phyloP scores from a whole-genome alignment of 2,797 vertebrate species.

The Lagocephalus sceleratus region DNA sequence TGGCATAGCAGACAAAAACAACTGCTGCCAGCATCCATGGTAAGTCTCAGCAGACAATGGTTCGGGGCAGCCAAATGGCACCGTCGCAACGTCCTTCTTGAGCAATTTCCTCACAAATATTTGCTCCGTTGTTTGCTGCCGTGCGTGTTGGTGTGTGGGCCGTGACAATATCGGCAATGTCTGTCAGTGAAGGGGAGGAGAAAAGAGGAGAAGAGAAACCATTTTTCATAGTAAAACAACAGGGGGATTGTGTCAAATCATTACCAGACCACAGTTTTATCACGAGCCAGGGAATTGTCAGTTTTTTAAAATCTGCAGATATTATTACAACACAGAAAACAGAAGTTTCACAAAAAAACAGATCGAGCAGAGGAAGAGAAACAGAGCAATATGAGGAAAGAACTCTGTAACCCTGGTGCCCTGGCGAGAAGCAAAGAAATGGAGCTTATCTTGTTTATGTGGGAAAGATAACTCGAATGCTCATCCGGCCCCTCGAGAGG shows the following conservation, averaged over 20 bases:
- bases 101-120: constrained; percentile 63
- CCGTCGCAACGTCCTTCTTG: constrained; percentile 52
- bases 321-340: constrained; percentile 26
- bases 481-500: constrained; percentile 49
- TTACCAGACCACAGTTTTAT: constrained; percentile 8
- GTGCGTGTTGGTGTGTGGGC: constrained; percentile 5
- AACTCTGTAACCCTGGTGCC: constrained; percentile 58
- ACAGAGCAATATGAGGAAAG: constrained; percentile 36
- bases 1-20: constrained; percentile 61
- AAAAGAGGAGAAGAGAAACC: background rate
- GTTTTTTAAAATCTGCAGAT: constrained; percentile 15
- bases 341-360: constrained; percentile 39
- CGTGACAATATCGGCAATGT: constrained; percentile 20
- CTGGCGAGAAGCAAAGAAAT: constrained; percentile 43
- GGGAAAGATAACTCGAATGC: constrained; percentile 60
- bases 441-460: constrained; percentile 64
- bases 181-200: constrained; percentile 1
- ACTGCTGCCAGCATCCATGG: constrained; percentile 61
- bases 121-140: constrained; percentile 36
- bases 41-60: constrained; percentile 58
- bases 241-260: constrained; percentile 2
- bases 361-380: constrained; percentile 44
- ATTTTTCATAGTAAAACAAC: background rate
- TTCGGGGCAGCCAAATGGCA: constrained; percentile 64
- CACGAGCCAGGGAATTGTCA: background rate